Evolutionary conservation across 2,888 invertebrate species (phyloP).

Genomic region (Temnothorax rugatulus): DNA sequence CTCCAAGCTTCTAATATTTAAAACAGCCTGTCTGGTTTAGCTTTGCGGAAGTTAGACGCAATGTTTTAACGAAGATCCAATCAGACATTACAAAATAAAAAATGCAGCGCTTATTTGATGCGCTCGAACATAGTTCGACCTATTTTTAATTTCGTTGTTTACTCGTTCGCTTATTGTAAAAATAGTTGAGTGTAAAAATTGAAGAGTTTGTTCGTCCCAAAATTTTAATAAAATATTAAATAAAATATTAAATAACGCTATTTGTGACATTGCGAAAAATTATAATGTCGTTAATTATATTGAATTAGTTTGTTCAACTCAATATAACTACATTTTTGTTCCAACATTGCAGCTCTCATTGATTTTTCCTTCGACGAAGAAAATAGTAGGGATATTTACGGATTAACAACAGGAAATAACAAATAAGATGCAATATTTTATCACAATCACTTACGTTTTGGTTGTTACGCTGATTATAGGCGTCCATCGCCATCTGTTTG

Average conservation of each 20-base stretch:
- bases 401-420: not conserved
- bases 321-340: not conserved
- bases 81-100: constrained; percentile 29
- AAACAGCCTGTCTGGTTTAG: constrained; percentile 68
- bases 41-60: constrained; percentile 37
- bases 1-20: constrained; percentile 73
- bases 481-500: constrained; percentile 84
- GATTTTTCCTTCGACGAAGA: not conserved
- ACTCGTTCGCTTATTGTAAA: not conserved
- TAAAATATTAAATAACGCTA: no score
- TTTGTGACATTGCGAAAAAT: not conserved
- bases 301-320: not conserved
- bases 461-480: constrained; percentile 84
- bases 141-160: constrained; percentile 47
- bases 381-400: not conserved
- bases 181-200: not conserved
- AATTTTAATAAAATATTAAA: constrained; percentile 12
- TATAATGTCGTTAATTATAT: not conserved
- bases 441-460: constrained; percentile 79
- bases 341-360: not conserved
- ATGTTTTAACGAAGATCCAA: constrained; percentile 48
- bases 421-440: not conserved
- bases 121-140: constrained; percentile 45
- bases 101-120: constrained; percentile 10
- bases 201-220: not conserved